Percentiles rank a stretch among this genome's conserved stretches.
These are phyloP conservation scores for Ophonus ardosiacus DNA, from an alignment of 2,888 invertebrate genomes.

Conservation along the genomic window DNA sequence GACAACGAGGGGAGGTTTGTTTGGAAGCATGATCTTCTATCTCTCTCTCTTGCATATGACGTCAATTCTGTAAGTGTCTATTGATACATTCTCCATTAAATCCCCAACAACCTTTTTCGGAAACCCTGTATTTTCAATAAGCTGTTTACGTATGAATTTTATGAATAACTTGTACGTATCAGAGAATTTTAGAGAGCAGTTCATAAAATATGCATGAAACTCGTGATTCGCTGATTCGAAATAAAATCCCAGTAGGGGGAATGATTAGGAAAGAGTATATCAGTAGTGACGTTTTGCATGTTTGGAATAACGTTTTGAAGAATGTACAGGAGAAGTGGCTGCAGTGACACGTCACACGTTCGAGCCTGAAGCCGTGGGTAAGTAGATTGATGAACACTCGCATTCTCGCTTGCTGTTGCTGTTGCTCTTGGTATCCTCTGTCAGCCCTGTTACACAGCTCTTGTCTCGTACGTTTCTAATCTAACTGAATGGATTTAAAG, in stretches of 20 bases:
- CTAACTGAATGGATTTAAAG: conserved; percentile 54
- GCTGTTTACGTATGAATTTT: too few relatives aligned
- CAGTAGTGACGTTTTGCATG: not conserved
- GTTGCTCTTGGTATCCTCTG: not conserved
- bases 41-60: too few relatives aligned
- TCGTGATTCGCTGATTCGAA: not conserved
- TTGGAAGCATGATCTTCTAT: too few relatives aligned
- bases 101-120: too few relatives aligned
- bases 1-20: too few relatives aligned
- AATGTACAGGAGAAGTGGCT: not conserved
- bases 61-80: too few relatives aligned
- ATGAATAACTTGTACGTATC: too few relatives aligned
- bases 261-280: not conserved
- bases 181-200: too few relatives aligned
- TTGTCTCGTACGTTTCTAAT: conserved; percentile 51
- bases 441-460: conserved; percentile 8
- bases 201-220: not conserved
- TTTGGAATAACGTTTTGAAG: not conserved
- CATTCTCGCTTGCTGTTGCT: not conserved
- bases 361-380: not conserved
- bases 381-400: conserved; percentile 26
- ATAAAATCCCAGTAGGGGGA: not conserved
- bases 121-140: too few relatives aligned
- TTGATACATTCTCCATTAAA: too few relatives aligned
- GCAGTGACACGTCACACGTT: conserved; percentile 34